Base-by-base conservation (phyloP, 2,888 invertebrate genomes). In the Stenurella melanura region DNA sequence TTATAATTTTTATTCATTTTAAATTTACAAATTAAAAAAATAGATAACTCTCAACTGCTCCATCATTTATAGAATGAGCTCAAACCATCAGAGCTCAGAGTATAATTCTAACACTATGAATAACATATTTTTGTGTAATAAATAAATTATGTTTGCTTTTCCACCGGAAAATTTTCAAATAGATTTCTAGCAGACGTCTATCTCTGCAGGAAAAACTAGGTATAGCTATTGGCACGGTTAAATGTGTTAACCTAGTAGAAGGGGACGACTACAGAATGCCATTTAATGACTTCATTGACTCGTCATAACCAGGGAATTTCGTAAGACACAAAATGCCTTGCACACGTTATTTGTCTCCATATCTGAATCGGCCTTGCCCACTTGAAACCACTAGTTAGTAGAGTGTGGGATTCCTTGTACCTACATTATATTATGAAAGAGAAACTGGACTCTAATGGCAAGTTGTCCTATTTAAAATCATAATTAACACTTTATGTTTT, bases 381-480 rank as follows among this genome's bases (percentile, higher is more conserved):
- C 57, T 30, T 64, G 57, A 67, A 17, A 58, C 57, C 58, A 17
- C 60, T 70, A 60, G 60, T 70, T 70, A 70, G 60, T 30, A 26
- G 15, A 69, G 34, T 58, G 67, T 73, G 73, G 73, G 73, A 66
- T 73, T 34, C 38, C 42, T 70, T 6, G 58, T 67, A 67, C 60
- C 64, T 73, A 66, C 57, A 38, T 67, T 60, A 54, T 60, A 34
- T 73, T 73, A 58, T 26, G 60, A 58, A 60, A 61, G n/a, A 42
- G 70, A 70, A 42, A 60, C 50, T 19, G 15, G 50, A 50, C n/a
- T 50, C 50, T 60, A 57, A 70, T 61, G 64, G 42, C 50, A 50
- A 50, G n/a, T 17, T 50, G 50, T 64, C 42, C 42, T 64, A 42
- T 64, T 64, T 64, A 42, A 64, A 18, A 42, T 10, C 42, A 18